These are phyloP conservation scores for Ornithoptera alexandrae DNA, from an alignment of 2,888 invertebrate species.

Conservation along the genomic window DNA sequence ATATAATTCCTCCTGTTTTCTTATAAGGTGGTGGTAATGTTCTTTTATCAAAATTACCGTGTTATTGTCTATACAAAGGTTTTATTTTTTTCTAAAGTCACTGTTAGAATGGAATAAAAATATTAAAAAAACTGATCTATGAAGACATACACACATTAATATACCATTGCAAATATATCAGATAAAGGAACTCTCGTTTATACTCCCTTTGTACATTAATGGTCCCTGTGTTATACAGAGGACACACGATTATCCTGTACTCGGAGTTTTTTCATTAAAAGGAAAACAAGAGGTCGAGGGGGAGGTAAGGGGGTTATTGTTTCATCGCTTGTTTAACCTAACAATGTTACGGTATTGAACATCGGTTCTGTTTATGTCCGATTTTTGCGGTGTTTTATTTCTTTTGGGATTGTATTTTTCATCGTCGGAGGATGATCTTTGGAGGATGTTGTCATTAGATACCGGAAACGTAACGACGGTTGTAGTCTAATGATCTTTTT, in stretches of 20 bases:
- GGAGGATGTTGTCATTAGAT: slow-evolving; percentile 25
- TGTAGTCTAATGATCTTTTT: neutral
- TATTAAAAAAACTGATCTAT: neutral
- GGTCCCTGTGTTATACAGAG: slow-evolving; percentile 17
- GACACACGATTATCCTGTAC: slow-evolving; percentile 29
- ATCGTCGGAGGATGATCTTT: neutral
- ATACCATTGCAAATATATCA: slow-evolving; percentile 25
- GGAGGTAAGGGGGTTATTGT: slow-evolving; percentile 10
- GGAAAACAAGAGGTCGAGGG: slow-evolving; percentile 19
- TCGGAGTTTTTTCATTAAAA: slow-evolving; percentile 23
- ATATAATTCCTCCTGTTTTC: too few species aligned
- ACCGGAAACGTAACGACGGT: slow-evolving; percentile 14
- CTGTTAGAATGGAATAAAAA: neutral
- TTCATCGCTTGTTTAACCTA: slow-evolving; percentile 21
- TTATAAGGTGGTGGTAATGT: neutral
- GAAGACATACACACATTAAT: neutral
- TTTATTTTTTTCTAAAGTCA: neutral
- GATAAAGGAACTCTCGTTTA: slow-evolving; percentile 23
- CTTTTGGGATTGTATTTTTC: neutral
- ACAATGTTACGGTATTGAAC: slow-evolving; percentile 15
- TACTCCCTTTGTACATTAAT: slow-evolving; percentile 27
- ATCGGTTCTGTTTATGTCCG: slow-evolving; percentile 8
- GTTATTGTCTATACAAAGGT: neutral
- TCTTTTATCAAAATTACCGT: neutral
- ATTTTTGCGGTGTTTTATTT: neutral